Evolutionary conservation across 2,797 vertebrate species (phyloP).

Genomic region (Rhodeus uyekii): DNA sequence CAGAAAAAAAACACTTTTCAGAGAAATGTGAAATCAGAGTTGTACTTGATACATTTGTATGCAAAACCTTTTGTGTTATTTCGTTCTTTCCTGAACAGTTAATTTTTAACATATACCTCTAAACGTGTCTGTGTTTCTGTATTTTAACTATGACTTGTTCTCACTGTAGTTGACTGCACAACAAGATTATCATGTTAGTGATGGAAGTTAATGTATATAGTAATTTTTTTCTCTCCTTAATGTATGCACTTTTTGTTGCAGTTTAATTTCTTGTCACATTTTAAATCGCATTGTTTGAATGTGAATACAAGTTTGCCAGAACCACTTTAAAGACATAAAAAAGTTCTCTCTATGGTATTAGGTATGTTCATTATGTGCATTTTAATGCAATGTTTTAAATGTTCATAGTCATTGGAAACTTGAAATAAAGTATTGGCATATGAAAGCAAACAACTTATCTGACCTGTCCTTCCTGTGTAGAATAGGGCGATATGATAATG

Average conservation of each 20-base stretch:
- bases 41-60: neutral
- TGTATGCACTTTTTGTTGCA: constrained; percentile 41
- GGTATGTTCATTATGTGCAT: constrained; percentile 19
- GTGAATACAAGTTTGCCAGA: neutral
- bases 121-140: neutral
- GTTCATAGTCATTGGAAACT: constrained; percentile 7
- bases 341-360: neutral
- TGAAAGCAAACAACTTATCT: neutral
- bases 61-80: neutral
- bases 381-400: constrained; percentile 47
- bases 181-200: constrained; percentile 2
- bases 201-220: constrained; percentile 1
- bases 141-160: constrained; percentile 7
- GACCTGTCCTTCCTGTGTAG: neutral
- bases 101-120: constrained; percentile 17
- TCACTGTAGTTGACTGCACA: constrained; percentile 19
- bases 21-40: constrained; percentile 9
- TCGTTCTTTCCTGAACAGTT: neutral
- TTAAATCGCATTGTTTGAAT: constrained; percentile 11
- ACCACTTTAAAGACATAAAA: constrained; percentile 1
- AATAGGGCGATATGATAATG: neutral
- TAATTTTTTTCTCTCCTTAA: constrained; percentile 1
- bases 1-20: neutral
- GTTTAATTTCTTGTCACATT: constrained; percentile 28
- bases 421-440: constrained; percentile 37